Base-by-base conservation (phyloP, 2,113 vertebrate genomes). In the Manacus vitellinus region DNA sequence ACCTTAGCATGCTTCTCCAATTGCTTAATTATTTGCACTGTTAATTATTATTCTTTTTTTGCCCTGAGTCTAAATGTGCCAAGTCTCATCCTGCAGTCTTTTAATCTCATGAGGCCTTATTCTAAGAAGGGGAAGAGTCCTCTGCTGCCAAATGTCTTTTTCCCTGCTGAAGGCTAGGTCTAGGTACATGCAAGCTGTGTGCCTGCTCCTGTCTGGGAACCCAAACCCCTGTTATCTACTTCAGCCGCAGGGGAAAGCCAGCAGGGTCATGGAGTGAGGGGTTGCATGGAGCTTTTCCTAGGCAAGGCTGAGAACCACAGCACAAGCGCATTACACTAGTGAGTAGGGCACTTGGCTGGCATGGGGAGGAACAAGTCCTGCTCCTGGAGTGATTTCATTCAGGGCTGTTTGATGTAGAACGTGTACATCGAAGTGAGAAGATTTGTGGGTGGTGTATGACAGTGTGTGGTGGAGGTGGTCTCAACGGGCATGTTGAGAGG, bases 171-270 rank as follows among this genome's bases (percentile, higher is more conserved):
- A 52, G 33, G 28, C 13, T 27, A 33, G 39, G 33, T 51, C 47
- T n/a, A 33, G 41, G 52, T 27, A 41, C 22, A 9, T 15, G 74
- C 13, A 23, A 75, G 22, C 51, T 33, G 14, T 15, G 14, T 78
- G n/a, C 17, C 72, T 72, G 52, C 13, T 58, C 43, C 54, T 47
- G 39, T 3, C 76, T 77, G 47, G 70, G 35, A 65, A 72, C 28
- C 51, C 51, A 74, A 58, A 54, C 9, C 44, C 9, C 1, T 2
- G 16, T 19, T 8, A 51, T 24, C 35, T 80, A 12, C 56, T 79
- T 55, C 0, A 2, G 43, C 37, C 52, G 31, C 0, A 0, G 46
- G 78, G 18, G 28, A 73, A 72, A 68, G 37, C n/a, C 39, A 41
- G 61, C 5, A 51, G 28, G 55, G 68, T 23, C 65, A 52, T 2